phyloP scores from a whole-genome alignment of 2,797 vertebrate genomes.

The Gouania willdenowi region DNA sequence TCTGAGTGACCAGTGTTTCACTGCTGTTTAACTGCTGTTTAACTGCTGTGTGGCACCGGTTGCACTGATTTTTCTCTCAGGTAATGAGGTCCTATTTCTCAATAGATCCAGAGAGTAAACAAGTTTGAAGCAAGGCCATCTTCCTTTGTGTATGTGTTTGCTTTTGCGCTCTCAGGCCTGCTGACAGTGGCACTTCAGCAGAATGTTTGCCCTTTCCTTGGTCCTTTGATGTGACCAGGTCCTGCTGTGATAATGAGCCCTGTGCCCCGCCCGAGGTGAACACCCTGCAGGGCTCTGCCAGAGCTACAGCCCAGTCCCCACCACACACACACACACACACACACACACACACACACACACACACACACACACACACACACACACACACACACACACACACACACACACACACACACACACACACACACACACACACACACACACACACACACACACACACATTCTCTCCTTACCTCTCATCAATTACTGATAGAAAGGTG shows the following conservation, averaged over 20 bases:
- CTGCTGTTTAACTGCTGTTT: too few relatives aligned
- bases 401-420: background rate
- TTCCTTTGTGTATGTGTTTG: constrained; percentile 41
- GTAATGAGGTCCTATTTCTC: constrained; percentile 3
- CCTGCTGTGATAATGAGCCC: constrained; percentile 81
- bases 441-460: constrained; percentile 9
- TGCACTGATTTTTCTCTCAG: too few relatives aligned
- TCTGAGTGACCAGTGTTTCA: background rate
- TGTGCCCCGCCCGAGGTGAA: constrained; percentile 74
- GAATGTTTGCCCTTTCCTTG: constrained; percentile 88
- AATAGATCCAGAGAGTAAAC: too few relatives aligned
- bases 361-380: constrained; percentile 6
- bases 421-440: constrained; percentile 14
- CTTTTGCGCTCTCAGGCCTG: constrained; percentile 52
- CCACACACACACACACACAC: constrained; percentile 2
- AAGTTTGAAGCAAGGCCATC: too few relatives aligned
- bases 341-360: constrained; percentile 7
- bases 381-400: constrained; percentile 17
- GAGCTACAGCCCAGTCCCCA: constrained; percentile 53
- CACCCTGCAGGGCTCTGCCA: constrained; percentile 67
- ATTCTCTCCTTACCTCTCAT: background rate
- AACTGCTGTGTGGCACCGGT: too few relatives aligned
- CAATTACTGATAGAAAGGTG: constrained; percentile 16
- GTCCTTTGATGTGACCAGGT: constrained; percentile 88
- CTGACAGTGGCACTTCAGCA: constrained; percentile 77